Evolutionary conservation across 1,140 invertebrate species (phyloP), one percentile per base, ranked within the genome.

Genomic region (Hesperophylax magnus): DNA sequence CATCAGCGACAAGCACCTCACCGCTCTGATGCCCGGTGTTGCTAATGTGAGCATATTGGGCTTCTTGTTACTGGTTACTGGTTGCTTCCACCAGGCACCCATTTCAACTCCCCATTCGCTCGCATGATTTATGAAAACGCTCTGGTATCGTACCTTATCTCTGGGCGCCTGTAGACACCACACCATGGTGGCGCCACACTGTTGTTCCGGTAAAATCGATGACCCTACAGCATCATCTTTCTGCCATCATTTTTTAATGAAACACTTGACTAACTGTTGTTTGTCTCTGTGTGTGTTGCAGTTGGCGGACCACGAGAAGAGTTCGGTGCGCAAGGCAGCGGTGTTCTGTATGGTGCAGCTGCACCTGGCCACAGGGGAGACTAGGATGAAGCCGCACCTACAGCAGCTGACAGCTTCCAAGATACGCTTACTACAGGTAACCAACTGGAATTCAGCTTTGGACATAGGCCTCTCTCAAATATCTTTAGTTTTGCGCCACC

Each of bases 281-380:
- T 1, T 2, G 8, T 61, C 3, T 61, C 0, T 61, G 20, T 15
- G 3, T 61, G n/a, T 18, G 34, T 61, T 61, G 0, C 85, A 90
- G 84, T 86, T 97, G 92, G 95, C 96, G 6, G 98, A 97, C 86
- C 97, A 98, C 86, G 88, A 92, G 20, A 96, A 98, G 87, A 97
- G 96, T 80, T 93, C 95, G 77, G 97, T 98, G 27, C 92, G 98
- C 17, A 98, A 99, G 87, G 96, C 96, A 80, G 95, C 97, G 9
- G 97, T 98, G 1, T 98, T 99, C 88, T 98, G 97, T 86, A 97
- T 99, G 93, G 98, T 99, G 3, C 95, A 96, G 39, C 93, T 98
- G 77, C 96, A 98, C 83, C 92, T 94, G 83, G 93, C 93, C 17
- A 93, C 98, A 4, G 97, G 97, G 1, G 96, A 98, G 85, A 94